These are phyloP conservation scores for Caradrina kadenii DNA, from an alignment of 2,888 invertebrate species.

Conservation along the genomic window DNA sequence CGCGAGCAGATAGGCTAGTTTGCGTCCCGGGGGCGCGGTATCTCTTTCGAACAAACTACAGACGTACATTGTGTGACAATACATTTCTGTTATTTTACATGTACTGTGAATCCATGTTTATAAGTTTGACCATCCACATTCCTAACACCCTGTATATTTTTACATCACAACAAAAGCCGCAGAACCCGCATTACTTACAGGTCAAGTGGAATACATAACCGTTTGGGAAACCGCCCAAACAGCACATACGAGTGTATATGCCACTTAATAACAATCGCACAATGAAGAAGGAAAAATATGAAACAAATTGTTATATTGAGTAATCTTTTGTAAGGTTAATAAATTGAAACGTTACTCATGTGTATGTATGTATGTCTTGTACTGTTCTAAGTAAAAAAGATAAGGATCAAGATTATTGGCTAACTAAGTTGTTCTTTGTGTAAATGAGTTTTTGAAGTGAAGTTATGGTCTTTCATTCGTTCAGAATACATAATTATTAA, in stretches of 20 bases:
- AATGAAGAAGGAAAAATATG: slow-evolving; percentile 34
- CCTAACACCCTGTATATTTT: slow-evolving; percentile 3
- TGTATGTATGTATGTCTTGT: slow-evolving; percentile 9
- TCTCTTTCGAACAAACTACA: too few species aligned
- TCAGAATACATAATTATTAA: too few species aligned
- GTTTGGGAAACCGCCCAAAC: slow-evolving; percentile 56
- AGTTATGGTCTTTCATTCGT: too few species aligned
- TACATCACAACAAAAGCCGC: slow-evolving; percentile 17
- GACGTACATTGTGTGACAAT: too few species aligned
- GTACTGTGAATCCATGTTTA: not conserved
- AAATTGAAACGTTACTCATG: slow-evolving; percentile 11
- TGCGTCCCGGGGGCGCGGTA: too few species aligned
- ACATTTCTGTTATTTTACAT: too few species aligned
- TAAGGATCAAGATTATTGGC: not conserved
- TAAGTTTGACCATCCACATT: not conserved
- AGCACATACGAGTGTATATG: slow-evolving; percentile 26
- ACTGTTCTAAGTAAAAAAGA: not conserved
- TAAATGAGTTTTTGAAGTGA: too few species aligned
- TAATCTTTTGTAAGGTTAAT: slow-evolving; percentile 13
- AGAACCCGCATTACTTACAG: slow-evolving; percentile 29
- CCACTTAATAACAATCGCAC: slow-evolving; percentile 1
- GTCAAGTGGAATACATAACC: slow-evolving; percentile 57
- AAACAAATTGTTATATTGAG: slow-evolving; percentile 24
- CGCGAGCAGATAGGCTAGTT: too few species aligned
- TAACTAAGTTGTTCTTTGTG: too few species aligned